A percentile compares a stretch with the other conserved stretches of the same genome.
These are phyloP conservation scores for Sebastes trivittatus DNA, from an alignment of 2,797 vertebrate genomes.

Conservation along the genomic window DNA sequence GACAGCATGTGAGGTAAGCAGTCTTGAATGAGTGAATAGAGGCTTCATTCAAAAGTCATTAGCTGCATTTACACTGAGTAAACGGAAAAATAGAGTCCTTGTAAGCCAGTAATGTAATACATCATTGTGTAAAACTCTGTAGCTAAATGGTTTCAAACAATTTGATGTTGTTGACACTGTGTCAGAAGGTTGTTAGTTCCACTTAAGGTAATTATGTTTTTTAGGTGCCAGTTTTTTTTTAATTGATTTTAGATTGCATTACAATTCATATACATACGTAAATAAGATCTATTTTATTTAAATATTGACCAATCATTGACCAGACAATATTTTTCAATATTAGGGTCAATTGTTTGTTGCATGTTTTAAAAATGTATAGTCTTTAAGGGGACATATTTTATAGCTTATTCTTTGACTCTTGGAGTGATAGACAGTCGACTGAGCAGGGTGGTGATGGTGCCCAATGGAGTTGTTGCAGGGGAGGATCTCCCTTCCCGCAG, in stretches of 20 bases:
- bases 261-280: not conserved
- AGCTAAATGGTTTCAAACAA: not conserved
- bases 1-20: conserved; percentile 22
- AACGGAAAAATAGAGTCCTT: not conserved
- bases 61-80: not conserved
- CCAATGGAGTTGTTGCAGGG: not conserved
- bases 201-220: not conserved
- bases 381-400: not conserved
- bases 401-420: not conserved
- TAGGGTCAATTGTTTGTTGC: not conserved
- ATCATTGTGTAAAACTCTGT: not conserved
- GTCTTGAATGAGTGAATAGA: conserved; percentile 4
- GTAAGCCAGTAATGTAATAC: not conserved
- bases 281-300: not conserved
- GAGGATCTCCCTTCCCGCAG: not conserved
- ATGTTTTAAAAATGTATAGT: not conserved
- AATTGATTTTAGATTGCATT: not conserved
- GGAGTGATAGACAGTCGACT: too few relatives aligned
- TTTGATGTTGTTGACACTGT: not conserved
- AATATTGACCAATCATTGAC: not conserved
- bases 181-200: not conserved
- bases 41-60: conserved; percentile 3
- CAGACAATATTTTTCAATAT: too few relatives aligned
- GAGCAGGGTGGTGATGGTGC: not conserved
- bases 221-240: not conserved